Conservation (phyloP, 2,113 vertebrate species). For the Hassar affinis region DNA sequence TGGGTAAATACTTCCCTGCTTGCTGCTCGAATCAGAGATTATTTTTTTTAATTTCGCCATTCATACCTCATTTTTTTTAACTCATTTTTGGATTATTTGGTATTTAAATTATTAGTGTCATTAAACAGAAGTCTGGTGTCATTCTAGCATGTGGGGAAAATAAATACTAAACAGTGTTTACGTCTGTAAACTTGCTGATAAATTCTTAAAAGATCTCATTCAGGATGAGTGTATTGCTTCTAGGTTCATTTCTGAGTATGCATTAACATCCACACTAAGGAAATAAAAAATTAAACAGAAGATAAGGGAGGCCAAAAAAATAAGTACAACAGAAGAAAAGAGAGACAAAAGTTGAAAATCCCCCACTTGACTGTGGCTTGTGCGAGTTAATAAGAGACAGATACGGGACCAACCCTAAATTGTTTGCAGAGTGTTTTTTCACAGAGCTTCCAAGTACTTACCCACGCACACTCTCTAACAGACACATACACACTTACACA, state of each 20-base stretch:
- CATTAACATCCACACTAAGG: conserved; percentile 44
- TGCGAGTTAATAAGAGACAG: conserved; percentile 86
- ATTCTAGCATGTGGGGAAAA: conserved; percentile 12
- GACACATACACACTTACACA: conserved; percentile 34
- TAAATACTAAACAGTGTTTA: conserved; percentile 18
- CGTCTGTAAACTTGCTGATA: conserved; percentile 22
- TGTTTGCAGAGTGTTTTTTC: conserved; percentile 77
- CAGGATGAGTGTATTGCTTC: conserved; percentile 30
- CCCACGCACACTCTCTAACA: conserved; percentile 30
- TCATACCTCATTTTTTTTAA: background rate
- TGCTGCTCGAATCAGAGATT: background rate
- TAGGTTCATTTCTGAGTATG: conserved; percentile 38
- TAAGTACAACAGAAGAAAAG: conserved; percentile 40
- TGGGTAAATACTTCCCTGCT: background rate
- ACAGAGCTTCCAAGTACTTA: conserved; percentile 32
- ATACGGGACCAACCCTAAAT: conserved; percentile 79
- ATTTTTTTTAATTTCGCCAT: background rate
- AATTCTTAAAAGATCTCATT: conserved; percentile 50
- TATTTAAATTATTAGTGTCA: conserved; percentile 9
- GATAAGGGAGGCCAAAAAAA: conserved; percentile 31
- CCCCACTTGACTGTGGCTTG: conserved; percentile 70
- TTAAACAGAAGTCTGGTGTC: conserved; percentile 24
- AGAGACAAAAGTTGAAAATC: conserved; percentile 31
- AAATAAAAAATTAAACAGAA: conserved; percentile 44
- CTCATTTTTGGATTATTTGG: conserved; percentile 13